These are phyloP conservation scores for Lasiommata megera DNA, from an alignment of 2,888 invertebrate species.

Conservation along the genomic window DNA sequence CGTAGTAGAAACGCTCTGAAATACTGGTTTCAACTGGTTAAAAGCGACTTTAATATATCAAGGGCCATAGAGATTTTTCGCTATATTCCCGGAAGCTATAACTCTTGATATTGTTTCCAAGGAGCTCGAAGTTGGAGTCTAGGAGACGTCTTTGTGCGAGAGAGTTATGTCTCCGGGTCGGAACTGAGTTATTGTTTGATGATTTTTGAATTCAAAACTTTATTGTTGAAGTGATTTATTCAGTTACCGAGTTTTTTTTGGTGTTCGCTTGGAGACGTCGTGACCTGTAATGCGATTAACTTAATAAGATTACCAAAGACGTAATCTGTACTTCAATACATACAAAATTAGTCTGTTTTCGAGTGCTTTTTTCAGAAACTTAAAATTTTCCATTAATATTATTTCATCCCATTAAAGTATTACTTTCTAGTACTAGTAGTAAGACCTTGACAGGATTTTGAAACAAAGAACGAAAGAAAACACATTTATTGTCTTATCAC, in stretches of 20 bases:
- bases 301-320: too few species aligned
- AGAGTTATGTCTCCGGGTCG: slow-evolving; percentile 55
- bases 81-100: slow-evolving; percentile 48
- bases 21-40: background rate
- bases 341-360: too few species aligned
- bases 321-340: too few species aligned
- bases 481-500: too few species aligned
- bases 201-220: slow-evolving; percentile 39
- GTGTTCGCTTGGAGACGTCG: background rate
- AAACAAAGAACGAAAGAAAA: too few species aligned
- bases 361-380: too few species aligned
- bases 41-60: slow-evolving; percentile 4
- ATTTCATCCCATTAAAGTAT: too few species aligned
- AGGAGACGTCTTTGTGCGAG: slow-evolving; percentile 47
- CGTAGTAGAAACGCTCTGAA: too few species aligned
- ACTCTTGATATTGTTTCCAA: slow-evolving; percentile 63
- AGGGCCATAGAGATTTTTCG: slow-evolving; percentile 11
- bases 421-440: too few species aligned
- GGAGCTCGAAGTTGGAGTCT: slow-evolving; percentile 48
- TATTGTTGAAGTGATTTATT: slow-evolving; percentile 9
- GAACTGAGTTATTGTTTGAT: slow-evolving; percentile 58
- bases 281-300: too few species aligned
- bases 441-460: too few species aligned
- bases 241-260: background rate
- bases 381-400: too few species aligned